Evolutionary conservation across 2,888 invertebrate species (phyloP), one percentile per base, ranked within the genome.

Genomic region (Eumacrocentrus americanus): DNA sequence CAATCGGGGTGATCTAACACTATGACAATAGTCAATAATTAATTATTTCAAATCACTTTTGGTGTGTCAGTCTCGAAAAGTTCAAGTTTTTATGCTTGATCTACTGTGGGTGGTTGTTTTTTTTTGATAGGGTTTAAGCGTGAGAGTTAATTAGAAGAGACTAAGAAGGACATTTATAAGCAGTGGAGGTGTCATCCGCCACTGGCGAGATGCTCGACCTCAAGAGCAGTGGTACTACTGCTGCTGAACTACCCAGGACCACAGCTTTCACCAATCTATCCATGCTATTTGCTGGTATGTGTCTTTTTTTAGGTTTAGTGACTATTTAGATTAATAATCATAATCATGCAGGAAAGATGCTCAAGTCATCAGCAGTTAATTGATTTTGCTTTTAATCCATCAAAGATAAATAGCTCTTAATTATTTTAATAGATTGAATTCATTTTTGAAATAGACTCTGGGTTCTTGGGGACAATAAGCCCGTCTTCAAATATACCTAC

Each of bases 211-310:
- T 94, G 94, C 88, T 94, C 84, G 94, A 94, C 87, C 93, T 94
- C 81, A 94, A 94, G 84, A 91, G 91, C 81, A 91, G 93, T 79
- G 91, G 92, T 83, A 93, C 93, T 78, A 91, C 93, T 77, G 90
- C 93, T 83, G 93, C 94, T 87, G 94, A 94, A 84, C 87, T 94
- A 80, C 89, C 89, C 84, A 89, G 93, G 84, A 91, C 93, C 81
- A 93, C 93, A 81, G 92, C 94, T 67, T 94, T 95, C 83, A 91
- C 94, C 83, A 94, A 94, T 85, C 92, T 95, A 87, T 94, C 94
- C 83, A 94, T 95, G 94, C 88, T 95, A 79, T 94, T 94, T 85
- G 92, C 92, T 84, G 93, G 93, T 93, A 89, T 85, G 84, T 85
- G 81, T 82, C 58, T 37, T 20, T 38, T 22, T 23, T 52, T 35